Evolutionary conservation across 2,888 invertebrate species (phyloP).

Genomic region (Caenorhabditis zanzibari): DNA sequence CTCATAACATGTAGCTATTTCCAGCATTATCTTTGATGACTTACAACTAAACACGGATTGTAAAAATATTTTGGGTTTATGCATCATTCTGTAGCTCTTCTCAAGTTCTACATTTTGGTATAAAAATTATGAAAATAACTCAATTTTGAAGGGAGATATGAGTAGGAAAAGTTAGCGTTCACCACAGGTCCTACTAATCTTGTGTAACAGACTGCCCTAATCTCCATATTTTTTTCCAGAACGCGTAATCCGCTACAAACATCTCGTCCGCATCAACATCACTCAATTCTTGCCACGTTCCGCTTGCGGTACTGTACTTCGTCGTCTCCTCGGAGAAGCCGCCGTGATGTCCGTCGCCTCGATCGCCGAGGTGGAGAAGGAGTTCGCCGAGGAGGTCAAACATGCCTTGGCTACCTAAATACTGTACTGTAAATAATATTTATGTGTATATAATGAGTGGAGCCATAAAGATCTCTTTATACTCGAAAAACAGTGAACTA

Average conservation of each 20-base stretch:
- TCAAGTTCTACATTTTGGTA: too few species aligned
- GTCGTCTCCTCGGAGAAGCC: conserved; percentile 59
- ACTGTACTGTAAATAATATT: neutral
- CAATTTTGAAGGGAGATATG: too few species aligned
- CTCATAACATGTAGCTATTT: too few species aligned
- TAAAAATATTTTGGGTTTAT: too few species aligned
- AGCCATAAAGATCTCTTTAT: conserved; percentile 12
- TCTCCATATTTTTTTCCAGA: conserved; percentile 46
- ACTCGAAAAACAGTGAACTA: neutral
- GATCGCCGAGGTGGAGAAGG: conserved; percentile 57
- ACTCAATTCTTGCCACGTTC: conserved; percentile 61
- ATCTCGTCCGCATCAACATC: conserved; percentile 62
- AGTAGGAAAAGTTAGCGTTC: too few species aligned
- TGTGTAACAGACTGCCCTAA: too few species aligned
- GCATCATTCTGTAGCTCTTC: too few species aligned
- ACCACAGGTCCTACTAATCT: too few species aligned
- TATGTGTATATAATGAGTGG: neutral
- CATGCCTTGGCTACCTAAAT: conserved; percentile 6
- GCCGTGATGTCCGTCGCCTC: conserved; percentile 62
- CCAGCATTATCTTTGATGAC: too few species aligned
- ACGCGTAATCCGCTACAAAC: conserved; percentile 66
- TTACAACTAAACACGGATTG: too few species aligned
- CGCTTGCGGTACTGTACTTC: conserved; percentile 59
- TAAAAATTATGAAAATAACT: too few species aligned
- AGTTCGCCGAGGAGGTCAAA: conserved; percentile 39